Evolutionary conservation across 2,797 vertebrate genomes (phyloP).

Genomic region (Rallus crepitans): DNA sequence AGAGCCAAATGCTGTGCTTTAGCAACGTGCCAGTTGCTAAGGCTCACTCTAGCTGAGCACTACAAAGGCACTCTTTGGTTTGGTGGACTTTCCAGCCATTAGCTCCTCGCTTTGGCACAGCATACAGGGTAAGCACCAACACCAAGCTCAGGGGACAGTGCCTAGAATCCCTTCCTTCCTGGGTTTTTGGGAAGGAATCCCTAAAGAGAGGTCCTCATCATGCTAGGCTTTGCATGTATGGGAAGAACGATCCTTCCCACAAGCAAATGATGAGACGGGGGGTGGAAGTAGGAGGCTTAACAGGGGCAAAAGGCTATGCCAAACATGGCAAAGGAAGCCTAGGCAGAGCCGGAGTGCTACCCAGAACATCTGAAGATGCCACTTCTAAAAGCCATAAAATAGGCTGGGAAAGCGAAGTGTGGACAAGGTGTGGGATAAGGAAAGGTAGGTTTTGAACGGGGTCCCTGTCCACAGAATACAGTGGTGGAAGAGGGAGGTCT

Average conservation of each 20-base stretch:
- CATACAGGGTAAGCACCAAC: background rate
- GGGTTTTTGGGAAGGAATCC: background rate
- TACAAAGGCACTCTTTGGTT: background rate
- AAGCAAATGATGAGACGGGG: background rate
- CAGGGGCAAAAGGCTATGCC: background rate
- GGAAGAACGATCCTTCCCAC: background rate
- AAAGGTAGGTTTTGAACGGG: background rate
- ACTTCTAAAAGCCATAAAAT: background rate
- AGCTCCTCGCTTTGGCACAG: background rate
- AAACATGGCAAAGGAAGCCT: background rate
- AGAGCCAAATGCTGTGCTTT: slow-evolving; percentile 26
- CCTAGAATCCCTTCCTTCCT: background rate
- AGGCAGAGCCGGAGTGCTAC: background rate
- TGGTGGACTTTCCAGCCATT: background rate
- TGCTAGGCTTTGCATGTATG: background rate
- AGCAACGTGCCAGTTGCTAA: slow-evolving; percentile 15
- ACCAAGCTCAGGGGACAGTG: background rate
- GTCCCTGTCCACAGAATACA: background rate
- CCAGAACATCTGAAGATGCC: background rate
- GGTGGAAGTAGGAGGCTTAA: background rate
- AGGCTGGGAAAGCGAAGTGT: background rate
- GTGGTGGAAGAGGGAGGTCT: background rate
- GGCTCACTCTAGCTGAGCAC: background rate
- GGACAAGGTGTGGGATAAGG: background rate
- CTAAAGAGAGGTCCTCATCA: background rate